Percentiles rank a stretch among this genome's conserved stretches.
Conservation (phyloP, 2,797 vertebrate species). For the Fratercula arctica region DNA sequence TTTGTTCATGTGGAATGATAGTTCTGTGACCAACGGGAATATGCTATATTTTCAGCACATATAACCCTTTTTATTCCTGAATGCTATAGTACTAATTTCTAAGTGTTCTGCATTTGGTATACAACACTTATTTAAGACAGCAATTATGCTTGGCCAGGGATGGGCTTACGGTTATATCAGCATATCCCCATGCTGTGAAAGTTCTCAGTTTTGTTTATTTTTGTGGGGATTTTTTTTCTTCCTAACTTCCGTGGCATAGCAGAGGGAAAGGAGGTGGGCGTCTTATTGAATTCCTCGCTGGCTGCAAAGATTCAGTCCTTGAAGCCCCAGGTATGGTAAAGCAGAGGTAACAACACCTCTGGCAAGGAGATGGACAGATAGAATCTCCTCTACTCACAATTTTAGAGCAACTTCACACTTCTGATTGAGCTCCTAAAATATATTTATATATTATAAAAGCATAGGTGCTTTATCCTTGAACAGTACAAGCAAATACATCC, state of each 20-base stretch:
- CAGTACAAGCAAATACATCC: background rate
- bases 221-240: background rate
- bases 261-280: background rate
- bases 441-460: background rate
- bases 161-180: background rate
- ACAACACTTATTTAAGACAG: background rate
- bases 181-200: background rate
- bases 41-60: background rate
- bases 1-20: background rate
- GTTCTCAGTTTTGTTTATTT: background rate
- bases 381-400: background rate
- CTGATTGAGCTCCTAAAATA: background rate
- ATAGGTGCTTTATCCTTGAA: background rate
- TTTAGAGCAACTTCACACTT: background rate
- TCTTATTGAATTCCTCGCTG: background rate
- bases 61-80: background rate
- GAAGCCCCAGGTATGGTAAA: background rate
- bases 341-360: background rate
- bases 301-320: background rate
- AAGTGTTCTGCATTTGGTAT: background rate
- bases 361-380: background rate
- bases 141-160: background rate
- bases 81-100: background rate
- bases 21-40: background rate
- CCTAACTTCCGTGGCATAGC: background rate